phyloP scores from a whole-genome alignment of 2,797 vertebrate genomes.

The Prionace glauca region DNA sequence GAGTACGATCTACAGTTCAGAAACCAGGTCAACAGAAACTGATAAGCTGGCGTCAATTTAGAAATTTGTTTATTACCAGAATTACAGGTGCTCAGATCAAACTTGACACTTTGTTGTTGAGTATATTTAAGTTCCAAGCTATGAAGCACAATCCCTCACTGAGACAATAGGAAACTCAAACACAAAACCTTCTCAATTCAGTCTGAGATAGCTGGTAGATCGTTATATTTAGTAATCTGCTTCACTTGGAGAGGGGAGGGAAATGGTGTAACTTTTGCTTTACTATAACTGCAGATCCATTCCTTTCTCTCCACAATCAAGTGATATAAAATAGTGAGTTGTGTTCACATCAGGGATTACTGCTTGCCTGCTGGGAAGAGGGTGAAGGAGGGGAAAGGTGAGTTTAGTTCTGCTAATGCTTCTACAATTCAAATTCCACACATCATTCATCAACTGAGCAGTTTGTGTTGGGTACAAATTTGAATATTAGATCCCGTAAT shows the following conservation, averaged over 20 bases:
- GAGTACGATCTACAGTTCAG: neutral
- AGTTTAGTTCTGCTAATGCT: neutral
- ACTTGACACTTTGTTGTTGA: neutral
- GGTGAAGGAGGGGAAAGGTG: neutral
- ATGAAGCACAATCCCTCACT: neutral
- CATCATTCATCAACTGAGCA: neutral
- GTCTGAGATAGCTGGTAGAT: neutral
- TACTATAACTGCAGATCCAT: neutral
- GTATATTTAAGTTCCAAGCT: neutral
- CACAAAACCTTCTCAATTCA: neutral
- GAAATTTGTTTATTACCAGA: neutral
- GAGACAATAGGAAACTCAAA: neutral
- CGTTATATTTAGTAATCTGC: neutral
- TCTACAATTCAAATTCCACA: neutral
- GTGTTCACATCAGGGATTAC: neutral
- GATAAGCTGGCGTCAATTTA: neutral
- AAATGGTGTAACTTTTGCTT: neutral
- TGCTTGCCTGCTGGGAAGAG: too few relatives aligned
- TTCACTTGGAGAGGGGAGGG: neutral
- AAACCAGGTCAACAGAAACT: neutral
- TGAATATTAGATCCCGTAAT: neutral
- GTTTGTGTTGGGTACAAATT: neutral
- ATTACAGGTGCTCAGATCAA: neutral
- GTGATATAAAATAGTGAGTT: neutral
- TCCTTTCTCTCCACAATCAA: neutral